Base-by-base conservation (phyloP, 2,797 vertebrate genomes). In the Melanotaenia parkinsoni region DNA sequence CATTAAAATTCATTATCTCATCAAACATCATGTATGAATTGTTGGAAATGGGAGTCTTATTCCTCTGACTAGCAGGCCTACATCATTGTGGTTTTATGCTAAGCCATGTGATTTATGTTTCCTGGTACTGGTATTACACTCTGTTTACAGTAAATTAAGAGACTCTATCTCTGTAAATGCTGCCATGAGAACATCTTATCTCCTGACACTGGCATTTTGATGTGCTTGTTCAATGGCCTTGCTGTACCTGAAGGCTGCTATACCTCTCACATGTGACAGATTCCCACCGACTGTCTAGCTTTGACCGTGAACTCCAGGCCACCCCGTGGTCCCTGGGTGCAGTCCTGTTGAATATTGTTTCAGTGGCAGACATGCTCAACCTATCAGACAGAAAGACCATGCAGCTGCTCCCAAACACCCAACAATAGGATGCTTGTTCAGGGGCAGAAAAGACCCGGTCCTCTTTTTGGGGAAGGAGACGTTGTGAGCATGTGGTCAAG, bases 401-500 rank as follows among this genome's bases (percentile, higher is more conserved):
- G 83, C 93, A 94, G 94, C 93, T 95, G 93, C 86, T 86, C 86
- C 86, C 88, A 83, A 88, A 91, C 80, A 81, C 70, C 79, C 82
- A 91, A 95, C 93, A 94, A 95, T 93, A 89, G 90, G 76, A 74
- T 74, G 82, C 88, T 89, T 95, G 92, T 95, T 92, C 89, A 85
- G 67, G 67, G 60, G 70, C 70, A 84, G 80, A 82, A 86, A 79
- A 80, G 82, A 76, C 76, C 20, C 38, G 79, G 62, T 73, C 67
- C 83, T 84, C 59, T 62, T 65, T 74, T 80, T 73, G 58, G 59
- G 71, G 66, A 79, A 70, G 68, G 72, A 80, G 85, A 70, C 6
- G 62, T 87, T 82, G 83, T 72, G 76, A 88, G 70, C 68, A 67
- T 78, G 82, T 86, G 82, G 60, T 82, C 73, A 83, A 83, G 87